Evolutionary conservation across 2,113 vertebrate genomes (phyloP).

Genomic region (Dicrurus megarhynchus): DNA sequence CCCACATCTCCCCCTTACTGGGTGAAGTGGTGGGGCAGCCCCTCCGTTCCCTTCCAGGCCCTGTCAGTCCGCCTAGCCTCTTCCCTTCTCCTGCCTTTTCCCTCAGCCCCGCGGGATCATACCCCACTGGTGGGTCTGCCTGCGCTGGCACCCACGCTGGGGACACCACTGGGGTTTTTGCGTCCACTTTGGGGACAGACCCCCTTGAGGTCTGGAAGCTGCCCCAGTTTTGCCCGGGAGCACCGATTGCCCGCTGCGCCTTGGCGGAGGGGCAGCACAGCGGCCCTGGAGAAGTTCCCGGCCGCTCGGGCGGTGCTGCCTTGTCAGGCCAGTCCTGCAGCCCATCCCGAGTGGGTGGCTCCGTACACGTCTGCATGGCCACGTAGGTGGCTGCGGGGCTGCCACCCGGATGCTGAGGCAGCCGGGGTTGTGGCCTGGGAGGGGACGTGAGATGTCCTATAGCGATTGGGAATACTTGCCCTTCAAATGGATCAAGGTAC

Average conservation of each 20-base stretch:
- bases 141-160: rapidly evolving
- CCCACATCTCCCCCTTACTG: rapidly evolving
- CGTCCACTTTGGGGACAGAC: rapidly evolving
- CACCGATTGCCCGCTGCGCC: rapidly evolving
- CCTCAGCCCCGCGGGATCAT: not conserved
- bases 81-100: not conserved
- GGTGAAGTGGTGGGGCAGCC: not conserved
- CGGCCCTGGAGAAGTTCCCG: rapidly evolving
- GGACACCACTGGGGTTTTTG: not conserved
- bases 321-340: not conserved
- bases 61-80: not conserved
- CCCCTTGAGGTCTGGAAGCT: rapidly evolving
- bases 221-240: rapidly evolving
- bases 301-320: not conserved
- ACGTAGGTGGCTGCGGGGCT: not conserved
- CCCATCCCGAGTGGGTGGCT: not conserved
- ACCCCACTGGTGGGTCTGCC: rapidly evolving
- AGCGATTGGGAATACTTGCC: rapidly evolving
- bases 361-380: not conserved
- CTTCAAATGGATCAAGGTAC: not conserved
- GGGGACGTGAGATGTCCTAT: not conserved
- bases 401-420: not conserved
- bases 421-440: not conserved
- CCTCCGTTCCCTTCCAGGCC: too few relatives aligned
- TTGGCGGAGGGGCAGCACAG: not conserved